Conservation (phyloP, 2,113 vertebrate species). For the Alouatta palliata region DNA sequence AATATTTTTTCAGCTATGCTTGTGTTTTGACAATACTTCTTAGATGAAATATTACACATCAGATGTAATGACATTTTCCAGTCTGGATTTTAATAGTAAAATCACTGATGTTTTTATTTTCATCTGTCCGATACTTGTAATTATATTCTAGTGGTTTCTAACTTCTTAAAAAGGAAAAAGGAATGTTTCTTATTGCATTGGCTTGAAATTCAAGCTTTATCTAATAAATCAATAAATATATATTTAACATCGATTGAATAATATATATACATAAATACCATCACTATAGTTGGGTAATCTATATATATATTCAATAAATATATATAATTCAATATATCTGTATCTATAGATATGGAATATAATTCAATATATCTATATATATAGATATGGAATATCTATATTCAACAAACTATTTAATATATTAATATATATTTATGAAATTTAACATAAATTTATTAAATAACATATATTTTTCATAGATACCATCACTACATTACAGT, state of each 20-base stretch:
- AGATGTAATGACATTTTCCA: neutral
- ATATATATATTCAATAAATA: too few relatives aligned
- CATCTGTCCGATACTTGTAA: neutral
- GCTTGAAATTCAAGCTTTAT: neutral
- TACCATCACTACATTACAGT: neutral
- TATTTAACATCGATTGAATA: neutral
- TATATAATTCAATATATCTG: too few relatives aligned
- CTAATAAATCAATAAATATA: neutral
- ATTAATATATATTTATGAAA: neutral
- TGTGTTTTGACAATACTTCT: neutral
- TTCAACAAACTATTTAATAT: too few relatives aligned
- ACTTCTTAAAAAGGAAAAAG: neutral
- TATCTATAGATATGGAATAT: too few relatives aligned
- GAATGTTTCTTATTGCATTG: neutral
- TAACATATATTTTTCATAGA: neutral
- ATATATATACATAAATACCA: neutral
- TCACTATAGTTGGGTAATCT: neutral
- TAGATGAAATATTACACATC: neutral
- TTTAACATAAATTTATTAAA: too few relatives aligned
- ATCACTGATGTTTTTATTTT: neutral
- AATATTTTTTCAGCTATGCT: neutral
- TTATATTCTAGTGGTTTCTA: conserved; percentile 5
- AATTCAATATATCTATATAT: too few relatives aligned
- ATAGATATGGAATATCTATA: too few relatives aligned
- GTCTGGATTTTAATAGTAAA: neutral